Percentiles rank a stretch among this genome's conserved stretches.
Evolutionary conservation across 2,888 invertebrate species (phyloP).

Genomic region (Exocentrus adspersus): DNA sequence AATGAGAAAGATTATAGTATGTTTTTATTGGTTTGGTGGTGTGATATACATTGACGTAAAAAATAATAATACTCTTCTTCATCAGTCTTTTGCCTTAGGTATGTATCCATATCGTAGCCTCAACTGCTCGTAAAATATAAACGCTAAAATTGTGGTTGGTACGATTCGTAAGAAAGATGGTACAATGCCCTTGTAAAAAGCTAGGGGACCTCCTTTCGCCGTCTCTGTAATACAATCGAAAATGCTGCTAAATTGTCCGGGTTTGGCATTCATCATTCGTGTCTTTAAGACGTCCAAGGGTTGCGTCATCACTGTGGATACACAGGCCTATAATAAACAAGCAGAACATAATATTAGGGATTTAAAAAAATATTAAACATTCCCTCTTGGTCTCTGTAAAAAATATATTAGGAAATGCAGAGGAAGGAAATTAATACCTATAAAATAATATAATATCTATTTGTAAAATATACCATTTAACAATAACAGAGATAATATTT

Average conservation of each 20-base stretch:
- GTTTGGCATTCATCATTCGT: constrained; percentile 95
- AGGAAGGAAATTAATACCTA: too few species aligned
- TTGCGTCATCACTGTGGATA: constrained; percentile 92
- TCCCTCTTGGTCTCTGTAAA: neutral
- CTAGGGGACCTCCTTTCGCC: constrained; percentile 86
- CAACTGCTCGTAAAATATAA: constrained; percentile 94
- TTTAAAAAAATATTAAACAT: neutral
- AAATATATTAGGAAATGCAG: too few species aligned
- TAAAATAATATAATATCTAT: constrained; percentile 9
- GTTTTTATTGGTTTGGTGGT: too few species aligned
- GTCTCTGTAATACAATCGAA: constrained; percentile 80
- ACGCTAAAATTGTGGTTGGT: constrained; percentile 95
- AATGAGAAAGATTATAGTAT: too few species aligned
- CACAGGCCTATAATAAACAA: constrained; percentile 74
- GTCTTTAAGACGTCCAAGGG: constrained; percentile 98
- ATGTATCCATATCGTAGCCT: constrained; percentile 76
- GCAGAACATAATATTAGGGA: too few species aligned
- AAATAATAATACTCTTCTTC: neutral
- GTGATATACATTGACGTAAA: too few species aligned
- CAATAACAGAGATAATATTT: neutral
- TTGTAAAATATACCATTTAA: constrained; percentile 2
- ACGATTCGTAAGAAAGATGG: constrained; percentile 95
- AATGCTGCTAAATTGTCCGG: constrained; percentile 85
- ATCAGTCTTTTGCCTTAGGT: neutral
- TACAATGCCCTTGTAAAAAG: constrained; percentile 95